Evolutionary conservation across 2,888 invertebrate genomes (phyloP).

Genomic region (Trachelus troglodyta): DNA sequence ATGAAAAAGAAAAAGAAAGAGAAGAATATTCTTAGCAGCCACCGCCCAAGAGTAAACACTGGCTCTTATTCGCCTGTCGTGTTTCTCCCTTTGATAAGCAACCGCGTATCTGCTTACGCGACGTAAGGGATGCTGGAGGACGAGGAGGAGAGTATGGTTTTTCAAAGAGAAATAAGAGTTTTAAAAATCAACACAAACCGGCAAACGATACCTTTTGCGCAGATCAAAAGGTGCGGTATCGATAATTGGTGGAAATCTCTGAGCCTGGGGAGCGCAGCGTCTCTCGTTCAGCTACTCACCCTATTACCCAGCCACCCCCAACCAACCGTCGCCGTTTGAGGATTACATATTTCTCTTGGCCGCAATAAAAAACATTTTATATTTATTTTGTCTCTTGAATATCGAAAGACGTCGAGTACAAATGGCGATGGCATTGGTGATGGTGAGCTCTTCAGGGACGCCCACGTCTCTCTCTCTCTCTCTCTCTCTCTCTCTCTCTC

Average conservation of each 20-base stretch:
- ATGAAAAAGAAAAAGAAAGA: background rate
- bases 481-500: background rate
- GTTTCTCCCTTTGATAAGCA: background rate
- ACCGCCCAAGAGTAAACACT: background rate
- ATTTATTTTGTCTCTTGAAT: constrained; percentile 52
- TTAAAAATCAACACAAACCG: constrained; percentile 58
- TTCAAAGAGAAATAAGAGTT: constrained; percentile 55
- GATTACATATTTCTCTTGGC: constrained; percentile 48
- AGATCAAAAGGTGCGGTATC: constrained; percentile 61
- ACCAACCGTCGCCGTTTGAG: constrained; percentile 50
- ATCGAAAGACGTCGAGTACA: constrained; percentile 7
- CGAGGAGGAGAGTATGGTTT: constrained; percentile 26
- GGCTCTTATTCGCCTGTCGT: background rate
- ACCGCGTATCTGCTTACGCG: background rate
- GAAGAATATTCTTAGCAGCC: background rate
- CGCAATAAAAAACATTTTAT: constrained; percentile 45
- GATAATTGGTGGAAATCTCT: constrained; percentile 64
- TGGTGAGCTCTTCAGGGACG: background rate
- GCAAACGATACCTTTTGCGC: constrained; percentile 14
- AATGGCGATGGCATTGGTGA: constrained; percentile 16
- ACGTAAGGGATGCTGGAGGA: background rate
- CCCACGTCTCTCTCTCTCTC: constrained; percentile 6
- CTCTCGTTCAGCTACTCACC: constrained; percentile 17
- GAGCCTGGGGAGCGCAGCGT: constrained; percentile 25
- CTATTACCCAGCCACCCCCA: constrained; percentile 14